These are phyloP conservation scores for Drosophila malerkotliana DNA, from an alignment of 1,140 invertebrate species.

Conservation along the genomic window DNA sequence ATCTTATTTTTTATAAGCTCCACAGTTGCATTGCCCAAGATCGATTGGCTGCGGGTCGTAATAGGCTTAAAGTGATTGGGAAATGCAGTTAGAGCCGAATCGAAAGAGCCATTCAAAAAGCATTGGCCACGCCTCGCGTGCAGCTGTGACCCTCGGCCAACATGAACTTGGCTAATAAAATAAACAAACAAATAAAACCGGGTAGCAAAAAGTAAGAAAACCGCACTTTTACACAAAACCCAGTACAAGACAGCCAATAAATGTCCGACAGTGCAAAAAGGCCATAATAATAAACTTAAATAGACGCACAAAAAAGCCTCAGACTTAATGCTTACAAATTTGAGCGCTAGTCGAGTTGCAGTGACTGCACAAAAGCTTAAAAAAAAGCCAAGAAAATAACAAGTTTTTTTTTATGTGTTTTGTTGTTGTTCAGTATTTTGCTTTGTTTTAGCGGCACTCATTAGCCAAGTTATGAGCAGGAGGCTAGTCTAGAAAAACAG, in stretches of 20 bases:
- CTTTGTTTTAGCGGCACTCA: slow-evolving; percentile 67
- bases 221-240: slow-evolving; percentile 13
- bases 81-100: slow-evolving; percentile 49
- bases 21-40: slow-evolving; percentile 43
- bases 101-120: slow-evolving; percentile 44
- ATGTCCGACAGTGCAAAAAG: slow-evolving; percentile 72
- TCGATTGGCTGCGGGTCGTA: slow-evolving; percentile 50
- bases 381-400: slow-evolving; percentile 28
- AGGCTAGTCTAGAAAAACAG: slow-evolving; percentile 17
- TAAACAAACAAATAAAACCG: slow-evolving; percentile 51
- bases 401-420: slow-evolving; percentile 48
- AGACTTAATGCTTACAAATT: slow-evolving; percentile 75
- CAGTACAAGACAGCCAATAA: slow-evolving; percentile 53
- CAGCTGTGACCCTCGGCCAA: slow-evolving; percentile 58
- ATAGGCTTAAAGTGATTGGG: slow-evolving; percentile 67
- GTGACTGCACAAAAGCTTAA: slow-evolving; percentile 24
- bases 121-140: slow-evolving; percentile 61
- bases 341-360: slow-evolving; percentile 48
- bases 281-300: slow-evolving; percentile 78
- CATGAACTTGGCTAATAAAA: slow-evolving; percentile 73
- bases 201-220: slow-evolving; percentile 26
- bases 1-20: slow-evolving; percentile 57
- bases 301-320: slow-evolving; percentile 48
- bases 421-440: slow-evolving; percentile 26
- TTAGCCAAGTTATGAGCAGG: slow-evolving; percentile 77